Base-by-base conservation (phyloP, 2,113 vertebrate species). In the Himantopus leucocephalus region DNA sequence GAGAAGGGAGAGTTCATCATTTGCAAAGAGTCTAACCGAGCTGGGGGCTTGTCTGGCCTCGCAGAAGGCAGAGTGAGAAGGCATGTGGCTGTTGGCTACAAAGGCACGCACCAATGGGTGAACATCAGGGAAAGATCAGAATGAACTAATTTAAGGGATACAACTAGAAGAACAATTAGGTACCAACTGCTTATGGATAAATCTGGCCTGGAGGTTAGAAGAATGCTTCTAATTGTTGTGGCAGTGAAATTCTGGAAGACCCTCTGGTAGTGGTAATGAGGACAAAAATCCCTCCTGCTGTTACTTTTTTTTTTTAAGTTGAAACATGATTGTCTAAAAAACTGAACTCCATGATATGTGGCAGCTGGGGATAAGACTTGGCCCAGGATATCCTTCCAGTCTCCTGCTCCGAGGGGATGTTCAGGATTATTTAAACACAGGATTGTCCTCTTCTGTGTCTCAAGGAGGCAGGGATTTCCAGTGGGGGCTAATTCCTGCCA, bases 231-330 rank as follows among this genome's bases (percentile, higher is more conserved):
- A 67, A 60, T 24, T 59, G 19, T n/a, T 59, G 27, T 30, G 21
- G 4, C 34, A 75, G 24, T 48, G 39, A 72, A 21, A 71, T 29
- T 64, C 55, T 92, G 21, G 23, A 78, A 64, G 35, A 62, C 11
- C 5, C 10, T 41, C 13, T 5, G 14, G 13, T 34, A 74, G 16
- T 0, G 0, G 8, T 26, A 88, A 73, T n/a, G 29, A 70, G 13
- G 16, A 66, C 8, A 58, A 79, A 92, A 88, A 35, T 37, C 16
- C 10, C 4, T 66, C 17, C 26, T 72, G 12, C 10, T 39, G 2
- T 29, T 52, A 2, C 15, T 26, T 11, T 8, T 11, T 43, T 29
- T 52, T 43, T 12, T 52, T 73, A 26, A 56, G 24, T 52, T 41
- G 19, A 64, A 60, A 32, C 0, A 2, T 45, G 10, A 45, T 84